Percentiles rank a stretch among this genome's conserved stretches.
Evolutionary conservation across 2,888 invertebrate genomes (phyloP).

Genomic region (Lepetodrilus schrolli): DNA sequence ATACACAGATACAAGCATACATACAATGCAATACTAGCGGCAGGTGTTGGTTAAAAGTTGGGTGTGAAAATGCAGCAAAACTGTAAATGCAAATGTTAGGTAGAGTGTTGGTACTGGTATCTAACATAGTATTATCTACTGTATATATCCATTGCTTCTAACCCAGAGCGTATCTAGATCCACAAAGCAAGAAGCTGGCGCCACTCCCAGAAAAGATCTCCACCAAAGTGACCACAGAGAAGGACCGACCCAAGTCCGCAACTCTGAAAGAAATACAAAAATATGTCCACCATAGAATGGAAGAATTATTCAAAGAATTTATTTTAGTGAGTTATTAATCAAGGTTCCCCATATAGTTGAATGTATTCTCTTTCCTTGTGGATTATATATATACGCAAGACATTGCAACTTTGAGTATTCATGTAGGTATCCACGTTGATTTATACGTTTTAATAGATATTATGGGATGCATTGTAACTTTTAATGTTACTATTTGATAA

Average conservation of each 20-base stretch:
- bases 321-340: slow-evolving; percentile 61
- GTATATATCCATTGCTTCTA: no score
- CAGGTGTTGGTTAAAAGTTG: no score
- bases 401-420: no score
- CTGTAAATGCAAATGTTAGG: no score
- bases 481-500: background rate
- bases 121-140: no score
- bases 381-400: no score
- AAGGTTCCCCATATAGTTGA: no score
- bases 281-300: slow-evolving; percentile 61
- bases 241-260: slow-evolving; percentile 69
- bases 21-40: no score
- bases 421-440: background rate
- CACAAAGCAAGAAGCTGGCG: slow-evolving; percentile 64
- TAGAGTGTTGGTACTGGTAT: no score
- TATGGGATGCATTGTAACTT: background rate
- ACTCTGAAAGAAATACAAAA: slow-evolving; percentile 67
- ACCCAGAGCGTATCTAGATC: slow-evolving; percentile 69
- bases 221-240: slow-evolving; percentile 58
- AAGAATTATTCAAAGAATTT: slow-evolving; percentile 69
- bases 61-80: no score
- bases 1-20: no score
- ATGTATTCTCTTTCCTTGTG: no score
- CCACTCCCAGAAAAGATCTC: slow-evolving; percentile 62
- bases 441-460: background rate